Evolutionary conservation across 1,140 invertebrate species (phyloP).

Genomic region (Diachasma alloeum): DNA sequence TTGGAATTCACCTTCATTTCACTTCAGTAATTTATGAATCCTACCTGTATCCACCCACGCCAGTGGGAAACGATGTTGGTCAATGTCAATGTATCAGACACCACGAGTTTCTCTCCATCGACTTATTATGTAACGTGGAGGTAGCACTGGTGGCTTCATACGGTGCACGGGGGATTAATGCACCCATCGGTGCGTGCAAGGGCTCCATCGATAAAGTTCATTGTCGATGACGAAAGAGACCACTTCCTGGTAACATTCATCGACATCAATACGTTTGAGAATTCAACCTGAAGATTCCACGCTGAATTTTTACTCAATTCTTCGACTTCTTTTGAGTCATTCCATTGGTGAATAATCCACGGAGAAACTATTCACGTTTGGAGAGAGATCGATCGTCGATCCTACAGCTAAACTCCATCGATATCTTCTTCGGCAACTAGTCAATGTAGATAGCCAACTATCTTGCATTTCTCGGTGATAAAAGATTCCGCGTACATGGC

Average conservation of each 20-base stretch:
- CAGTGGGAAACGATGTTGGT: neutral
- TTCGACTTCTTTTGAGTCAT: neutral
- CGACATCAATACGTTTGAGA: neutral
- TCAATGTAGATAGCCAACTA: slow-evolving; percentile 21
- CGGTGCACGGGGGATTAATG: slow-evolving; percentile 43
- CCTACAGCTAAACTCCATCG: slow-evolving; percentile 15
- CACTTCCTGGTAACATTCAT: neutral
- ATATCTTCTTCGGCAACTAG: slow-evolving; percentile 24
- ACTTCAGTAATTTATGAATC: neutral
- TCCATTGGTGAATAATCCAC: neutral
- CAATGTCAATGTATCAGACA: neutral
- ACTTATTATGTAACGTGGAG: slow-evolving; percentile 43
- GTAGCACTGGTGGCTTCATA: neutral
- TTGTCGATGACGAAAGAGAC: slow-evolving; percentile 18
- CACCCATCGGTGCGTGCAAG: slow-evolving; percentile 38
- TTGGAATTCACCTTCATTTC: neutral
- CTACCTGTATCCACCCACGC: neutral
- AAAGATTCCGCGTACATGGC: neutral
- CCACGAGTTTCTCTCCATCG: neutral
- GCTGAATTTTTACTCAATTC: slow-evolving; percentile 8
- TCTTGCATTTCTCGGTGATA: slow-evolving; percentile 24
- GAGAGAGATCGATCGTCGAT: slow-evolving; percentile 20
- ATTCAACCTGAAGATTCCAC: slow-evolving; percentile 9
- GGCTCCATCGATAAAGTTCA: slow-evolving; percentile 40
- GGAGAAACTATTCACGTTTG: neutral